phyloP scores from a whole-genome alignment of 92 coral and sea anemone genomes.

The Umimayanthus chanpuru region DNA sequence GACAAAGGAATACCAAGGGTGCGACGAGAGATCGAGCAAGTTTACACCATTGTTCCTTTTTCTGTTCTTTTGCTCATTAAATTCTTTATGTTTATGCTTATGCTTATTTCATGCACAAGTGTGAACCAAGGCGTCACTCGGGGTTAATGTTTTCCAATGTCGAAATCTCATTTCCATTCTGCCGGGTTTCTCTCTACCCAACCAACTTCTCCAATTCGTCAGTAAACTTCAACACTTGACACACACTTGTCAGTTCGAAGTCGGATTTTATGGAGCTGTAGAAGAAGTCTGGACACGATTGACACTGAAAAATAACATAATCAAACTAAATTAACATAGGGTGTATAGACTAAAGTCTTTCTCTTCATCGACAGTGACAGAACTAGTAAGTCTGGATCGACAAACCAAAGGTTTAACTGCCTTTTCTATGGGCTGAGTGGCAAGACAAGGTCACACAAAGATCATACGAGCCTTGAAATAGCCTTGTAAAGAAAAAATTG shows the following conservation, averaged over 20 bases:
- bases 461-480: too few relatives aligned
- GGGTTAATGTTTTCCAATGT: neutral
- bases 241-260: conserved; percentile 54
- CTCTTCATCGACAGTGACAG: neutral
- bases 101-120: neutral
- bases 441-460: neutral
- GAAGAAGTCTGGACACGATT: conserved; percentile 63
- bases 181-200: conserved; percentile 30
- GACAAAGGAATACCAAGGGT: too few relatives aligned
- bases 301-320: neutral
- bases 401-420: neutral
- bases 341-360: neutral
- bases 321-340: neutral
- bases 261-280: conserved; percentile 63
- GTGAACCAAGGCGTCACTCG: neutral
- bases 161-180: neutral
- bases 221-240: conserved; percentile 58
- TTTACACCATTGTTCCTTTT: too few relatives aligned
- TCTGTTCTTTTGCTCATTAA: too few relatives aligned
- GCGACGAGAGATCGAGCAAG: too few relatives aligned
- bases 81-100: too few relatives aligned
- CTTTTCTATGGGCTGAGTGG: neutral
- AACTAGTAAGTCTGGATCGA: neutral
- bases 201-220: conserved; percentile 59
- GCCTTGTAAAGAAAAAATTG: neutral